Evolutionary conservation across 2,888 invertebrate species (phyloP).

Genomic region (Trachelus tabidus): DNA sequence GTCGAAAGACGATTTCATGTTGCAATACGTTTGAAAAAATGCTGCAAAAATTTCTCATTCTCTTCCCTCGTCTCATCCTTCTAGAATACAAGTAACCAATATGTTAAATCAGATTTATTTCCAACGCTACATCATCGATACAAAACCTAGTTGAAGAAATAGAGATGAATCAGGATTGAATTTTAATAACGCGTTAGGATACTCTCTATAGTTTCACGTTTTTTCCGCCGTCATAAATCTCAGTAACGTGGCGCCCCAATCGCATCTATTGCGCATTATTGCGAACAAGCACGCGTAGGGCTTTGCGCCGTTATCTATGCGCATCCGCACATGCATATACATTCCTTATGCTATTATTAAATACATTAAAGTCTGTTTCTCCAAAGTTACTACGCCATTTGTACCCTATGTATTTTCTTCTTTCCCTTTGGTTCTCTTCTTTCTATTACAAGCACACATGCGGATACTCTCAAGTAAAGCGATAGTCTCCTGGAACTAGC

Average conservation of each 20-base stretch:
- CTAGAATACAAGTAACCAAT: constrained; percentile 8
- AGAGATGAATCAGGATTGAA: constrained; percentile 29
- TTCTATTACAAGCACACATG: constrained; percentile 12
- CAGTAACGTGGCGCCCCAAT: not conserved
- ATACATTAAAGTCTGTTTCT: constrained; percentile 5
- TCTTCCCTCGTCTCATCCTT: not conserved
- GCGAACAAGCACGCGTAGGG: not conserved
- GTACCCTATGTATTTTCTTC: constrained; percentile 36
- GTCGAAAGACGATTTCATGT: not conserved
- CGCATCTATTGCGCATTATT: not conserved
- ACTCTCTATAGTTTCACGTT: not conserved
- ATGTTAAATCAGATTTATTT: constrained; percentile 58
- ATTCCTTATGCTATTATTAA: not conserved
- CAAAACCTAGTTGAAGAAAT: constrained; percentile 55
- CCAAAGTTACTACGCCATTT: constrained; percentile 38
- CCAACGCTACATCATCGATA: constrained; percentile 49
- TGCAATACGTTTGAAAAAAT: no score
- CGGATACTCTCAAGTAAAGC: constrained; percentile 14
- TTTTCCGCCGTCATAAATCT: not conserved
- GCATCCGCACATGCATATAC: not conserved
- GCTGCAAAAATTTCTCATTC: not conserved
- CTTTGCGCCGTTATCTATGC: not conserved
- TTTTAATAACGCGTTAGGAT: constrained; percentile 20
- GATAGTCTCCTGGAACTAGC: not conserved
- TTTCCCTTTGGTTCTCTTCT: constrained; percentile 1